These are phyloP conservation scores for Haplotaxodon microlepis DNA, from an alignment of 2,113 vertebrate species.

Conservation along the genomic window DNA sequence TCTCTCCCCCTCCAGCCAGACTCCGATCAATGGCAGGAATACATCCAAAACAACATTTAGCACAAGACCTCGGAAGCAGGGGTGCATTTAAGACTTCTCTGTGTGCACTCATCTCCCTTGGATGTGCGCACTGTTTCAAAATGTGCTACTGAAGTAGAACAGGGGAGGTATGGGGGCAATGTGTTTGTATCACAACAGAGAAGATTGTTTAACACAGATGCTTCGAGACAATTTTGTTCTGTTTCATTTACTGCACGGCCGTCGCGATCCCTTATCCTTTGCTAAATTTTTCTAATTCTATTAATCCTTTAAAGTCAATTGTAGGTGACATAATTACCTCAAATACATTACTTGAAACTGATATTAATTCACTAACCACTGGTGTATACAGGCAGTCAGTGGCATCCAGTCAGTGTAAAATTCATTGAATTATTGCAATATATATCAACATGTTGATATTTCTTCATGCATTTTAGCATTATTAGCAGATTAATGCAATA, in stretches of 20 bases:
- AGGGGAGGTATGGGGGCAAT: slow-evolving; percentile 42
- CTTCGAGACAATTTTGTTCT: slow-evolving; percentile 33
- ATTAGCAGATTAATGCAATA: neutral
- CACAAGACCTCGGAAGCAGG: slow-evolving; percentile 69
- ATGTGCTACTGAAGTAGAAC: slow-evolving; percentile 47
- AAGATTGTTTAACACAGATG: slow-evolving; percentile 38
- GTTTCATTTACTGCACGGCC: neutral
- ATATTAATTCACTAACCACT: neutral
- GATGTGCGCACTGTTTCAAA: slow-evolving; percentile 51
- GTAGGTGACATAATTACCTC: neutral
- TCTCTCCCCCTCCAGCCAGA: slow-evolving; percentile 74
- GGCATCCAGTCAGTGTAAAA: neutral
- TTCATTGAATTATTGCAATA: neutral
- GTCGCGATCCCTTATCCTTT: neutral
- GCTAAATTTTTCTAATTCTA: neutral
- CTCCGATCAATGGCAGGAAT: slow-evolving; percentile 75
- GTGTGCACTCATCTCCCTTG: slow-evolving; percentile 61
- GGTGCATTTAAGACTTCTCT: slow-evolving; percentile 70
- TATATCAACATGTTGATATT: neutral
- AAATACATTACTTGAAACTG: neutral
- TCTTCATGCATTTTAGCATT: neutral
- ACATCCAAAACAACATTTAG: slow-evolving; percentile 78
- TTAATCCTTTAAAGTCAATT: neutral
- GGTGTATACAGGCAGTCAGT: neutral
- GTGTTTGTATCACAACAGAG: slow-evolving; percentile 52